Evolutionary conservation across 2,113 vertebrate species (phyloP), one percentile per base, ranked within the genome.

Genomic region (Lagopus muta): DNA sequence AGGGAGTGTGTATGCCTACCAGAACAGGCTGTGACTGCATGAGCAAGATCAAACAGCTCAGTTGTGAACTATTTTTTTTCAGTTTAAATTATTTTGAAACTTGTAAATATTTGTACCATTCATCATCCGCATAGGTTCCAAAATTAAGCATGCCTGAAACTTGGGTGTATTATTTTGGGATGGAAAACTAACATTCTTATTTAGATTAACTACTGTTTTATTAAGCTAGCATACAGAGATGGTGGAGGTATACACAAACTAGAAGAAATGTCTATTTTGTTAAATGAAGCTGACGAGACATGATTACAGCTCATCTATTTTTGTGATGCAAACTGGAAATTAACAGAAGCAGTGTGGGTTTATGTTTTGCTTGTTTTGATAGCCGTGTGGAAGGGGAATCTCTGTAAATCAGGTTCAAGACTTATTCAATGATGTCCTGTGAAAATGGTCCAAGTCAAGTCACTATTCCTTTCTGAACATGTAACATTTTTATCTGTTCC

Each of bases 131-230:
- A 86, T 32, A 72, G 36, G 72, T 97, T 95, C 64, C 86, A 74
- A 93, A 96, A 94, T 85, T 24, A 89, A 77, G 92, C 25, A 3
- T 77, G 88, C 80, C 94, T 85, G 84, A 82, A 91, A 81, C 62
- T 72, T 82, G 88, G 77, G 79, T 76, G 82, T 91, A 27, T 89
- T 82, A 65, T 90, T 93, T 81, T 82, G 84, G 91, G 82, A 78
- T 93, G 90, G 95, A 95, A 94, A 81, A 88, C 55, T 91, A 95
- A 94, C 81, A 28, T 89, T 86, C 86, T 73, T 93, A 83, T 92
- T 93, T 92, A 95, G 47, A 85, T 91, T 95, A 96, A 92, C 95
- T 93, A 70, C 90, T 93, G 90, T 91, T 97, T 96, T 95, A 94
- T 86, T 94, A 86, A 94, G 78, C 71, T 60, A 85, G 67, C 92